Base-by-base conservation (phyloP, 2,888 invertebrate species). In the Drosophila macrospina region DNA sequence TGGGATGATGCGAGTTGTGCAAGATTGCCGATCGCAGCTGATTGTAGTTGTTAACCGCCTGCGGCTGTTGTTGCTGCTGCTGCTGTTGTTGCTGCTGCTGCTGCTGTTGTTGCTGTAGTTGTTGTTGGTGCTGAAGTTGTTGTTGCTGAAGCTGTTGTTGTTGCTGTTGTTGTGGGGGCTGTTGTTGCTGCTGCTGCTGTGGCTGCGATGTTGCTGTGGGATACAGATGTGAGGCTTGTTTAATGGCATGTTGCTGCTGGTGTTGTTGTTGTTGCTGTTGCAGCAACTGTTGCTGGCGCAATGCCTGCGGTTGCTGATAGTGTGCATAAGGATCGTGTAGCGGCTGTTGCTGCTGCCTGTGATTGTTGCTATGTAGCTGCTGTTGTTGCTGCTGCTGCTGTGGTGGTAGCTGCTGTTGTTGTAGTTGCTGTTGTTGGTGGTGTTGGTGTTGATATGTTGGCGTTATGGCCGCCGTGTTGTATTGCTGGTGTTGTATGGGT, bases 201-300 rank as follows among this genome's bases (percentile, higher is more conserved):
- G 66, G 70, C 57, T 86, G 85, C 56, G 79, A 55, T 59, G 74
- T 34, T 68, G 87, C 90, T 90, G 90, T 80, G 87, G 91, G 91
- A 90, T 91, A 91, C 81, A 91, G 91, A 89, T 91, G 91, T 90
- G 91, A 91, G 86, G 90, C 83, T 88, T 91, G 91, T 87, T 91
- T 91, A 79, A 89, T 86, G 71, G 88, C 78, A 70, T 89, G 86
- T 73, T 88, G 80, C 41, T 83, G 84, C 57, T 85, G 83, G 34
- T 74, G 71, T 36, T 82, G 86, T 3, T 20, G 20, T n/a, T 71
- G 78, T 54, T 83, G 78, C 51, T 83, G 81, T 37, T 72, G 84
- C 69, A 89, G 82, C 74, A 83, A 85, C 67, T 89, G 87, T 65
- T 89, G 89, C 69, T 89, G 90, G 69, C 81, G 87, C 65, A 80